These are phyloP conservation scores for Phalacrocorax brasilianus DNA, from an alignment of 2,113 vertebrate genomes.

Conservation along the genomic window DNA sequence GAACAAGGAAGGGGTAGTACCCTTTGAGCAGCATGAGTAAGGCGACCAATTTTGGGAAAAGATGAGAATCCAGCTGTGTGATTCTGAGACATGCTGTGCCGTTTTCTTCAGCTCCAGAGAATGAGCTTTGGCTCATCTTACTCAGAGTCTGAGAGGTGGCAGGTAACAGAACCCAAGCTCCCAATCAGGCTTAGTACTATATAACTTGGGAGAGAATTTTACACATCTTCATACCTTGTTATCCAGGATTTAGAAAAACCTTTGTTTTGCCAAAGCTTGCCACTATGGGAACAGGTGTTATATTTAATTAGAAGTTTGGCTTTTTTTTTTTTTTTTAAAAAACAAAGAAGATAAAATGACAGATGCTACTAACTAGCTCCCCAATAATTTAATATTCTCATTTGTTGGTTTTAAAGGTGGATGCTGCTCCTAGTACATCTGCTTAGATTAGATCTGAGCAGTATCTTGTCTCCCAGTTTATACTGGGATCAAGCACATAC, in stretches of 20 bases:
- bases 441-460: background rate
- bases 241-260: background rate
- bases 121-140: background rate
- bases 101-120: background rate
- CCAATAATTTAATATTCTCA: background rate
- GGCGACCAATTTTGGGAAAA: rapidly evolving
- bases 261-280: background rate
- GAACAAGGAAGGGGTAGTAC: background rate
- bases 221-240: background rate
- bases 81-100: background rate
- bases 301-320: background rate
- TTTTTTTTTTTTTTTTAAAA: too few species aligned
- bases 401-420: background rate
- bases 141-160: background rate
- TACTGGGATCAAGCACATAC: background rate
- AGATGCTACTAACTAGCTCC: background rate
- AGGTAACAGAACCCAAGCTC: background rate
- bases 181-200: background rate
- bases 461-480: background rate
- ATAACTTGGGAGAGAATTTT: background rate
- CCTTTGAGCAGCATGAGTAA: background rate
- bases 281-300: background rate
- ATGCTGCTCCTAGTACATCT: background rate
- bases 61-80: rapidly evolving
- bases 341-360: background rate